Base-by-base conservation (phyloP, 1,140 invertebrate genomes). In the Drosophila teissieri region DNA sequence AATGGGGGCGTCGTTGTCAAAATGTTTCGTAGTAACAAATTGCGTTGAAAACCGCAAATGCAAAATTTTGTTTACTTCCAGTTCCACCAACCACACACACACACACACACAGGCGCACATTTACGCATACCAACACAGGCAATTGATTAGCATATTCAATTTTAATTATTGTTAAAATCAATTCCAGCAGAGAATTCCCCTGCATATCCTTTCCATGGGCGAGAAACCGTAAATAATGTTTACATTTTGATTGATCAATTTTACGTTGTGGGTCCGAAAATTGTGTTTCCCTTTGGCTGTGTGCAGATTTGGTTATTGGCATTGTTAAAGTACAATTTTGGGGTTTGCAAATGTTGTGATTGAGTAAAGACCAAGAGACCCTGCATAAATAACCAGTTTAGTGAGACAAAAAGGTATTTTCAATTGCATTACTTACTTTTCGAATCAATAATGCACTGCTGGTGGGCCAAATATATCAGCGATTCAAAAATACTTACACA, bases 131-230 rank as follows among this genome's bases (percentile, higher is more conserved):
- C 37, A 34, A 65, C 36, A 61, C 51, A 52, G 73, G 51, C 74
- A 70, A 77, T 78, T 78, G 74, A 77, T 78, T 78, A 78, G 74
- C 74, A 78, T 78, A 78, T 78, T 70, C 73, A 70, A 78, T 78
- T 78, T 78, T 78, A 78, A 77, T 78, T 78, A 78, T 69, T 78
- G 64, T 53, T 77, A 55, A 78, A 78, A 55, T 52, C 75, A 36
- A 52, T 78, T 77, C 69, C 56, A 56, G 39, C 56, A 62, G 24
- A 55, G 36, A 77, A 58, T 56, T 74, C 31, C 19, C 54, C 31
- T 64, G 48, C 31, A 56, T 46, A 36, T 53, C 52, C n/a, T 24
- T 44, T 56, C 51, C 42, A 53, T 69, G 56, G 73, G 73, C 40
- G 63, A 78, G 56, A 78, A 62, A 77, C 63, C 56, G 75, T 78